Percentiles rank a stretch among this genome's conserved stretches.
Conservation (phyloP, 2,888 invertebrate genomes). For the Cartodere bifasciata region DNA sequence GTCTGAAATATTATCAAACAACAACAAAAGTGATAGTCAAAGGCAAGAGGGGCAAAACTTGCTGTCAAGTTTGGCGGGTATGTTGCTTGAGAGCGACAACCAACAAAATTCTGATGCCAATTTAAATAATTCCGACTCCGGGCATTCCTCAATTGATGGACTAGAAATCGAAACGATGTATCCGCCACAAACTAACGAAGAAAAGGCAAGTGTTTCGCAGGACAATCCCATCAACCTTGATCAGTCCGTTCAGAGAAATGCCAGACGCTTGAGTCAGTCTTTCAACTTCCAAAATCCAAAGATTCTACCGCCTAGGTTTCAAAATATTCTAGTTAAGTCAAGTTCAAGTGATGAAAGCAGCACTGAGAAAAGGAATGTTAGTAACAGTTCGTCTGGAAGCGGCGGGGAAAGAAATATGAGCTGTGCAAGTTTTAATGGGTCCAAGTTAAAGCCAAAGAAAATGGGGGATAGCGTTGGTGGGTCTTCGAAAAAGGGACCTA, state of each 20-base stretch:
- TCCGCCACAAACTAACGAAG: not conserved
- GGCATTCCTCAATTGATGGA: not conserved
- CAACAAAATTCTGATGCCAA: not conserved
- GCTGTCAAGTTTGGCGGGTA: not conserved
- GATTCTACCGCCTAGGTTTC: too few relatives aligned
- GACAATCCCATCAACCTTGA: not conserved
- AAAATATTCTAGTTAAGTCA: too few relatives aligned
- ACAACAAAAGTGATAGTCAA: not conserved
- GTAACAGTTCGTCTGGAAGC: not conserved
- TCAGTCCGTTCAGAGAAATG: not conserved
- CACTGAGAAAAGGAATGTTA: not conserved
- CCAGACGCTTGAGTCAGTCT: not conserved
- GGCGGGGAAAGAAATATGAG: not conserved
- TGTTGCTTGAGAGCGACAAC: too few relatives aligned
- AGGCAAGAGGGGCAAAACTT: slow-evolving; percentile 1
- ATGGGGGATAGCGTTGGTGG: not conserved
- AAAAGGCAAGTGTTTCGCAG: not conserved
- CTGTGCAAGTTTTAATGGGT: not conserved
- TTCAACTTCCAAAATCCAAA: not conserved
- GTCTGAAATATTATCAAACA: not conserved
- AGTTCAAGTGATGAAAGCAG: not conserved
- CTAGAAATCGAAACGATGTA: not conserved
- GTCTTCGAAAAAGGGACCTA: not conserved
- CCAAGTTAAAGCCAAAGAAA: not conserved
- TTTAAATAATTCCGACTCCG: not conserved